Conservation (phyloP, 2,888 invertebrate species). For the Sipha maydis region DNA sequence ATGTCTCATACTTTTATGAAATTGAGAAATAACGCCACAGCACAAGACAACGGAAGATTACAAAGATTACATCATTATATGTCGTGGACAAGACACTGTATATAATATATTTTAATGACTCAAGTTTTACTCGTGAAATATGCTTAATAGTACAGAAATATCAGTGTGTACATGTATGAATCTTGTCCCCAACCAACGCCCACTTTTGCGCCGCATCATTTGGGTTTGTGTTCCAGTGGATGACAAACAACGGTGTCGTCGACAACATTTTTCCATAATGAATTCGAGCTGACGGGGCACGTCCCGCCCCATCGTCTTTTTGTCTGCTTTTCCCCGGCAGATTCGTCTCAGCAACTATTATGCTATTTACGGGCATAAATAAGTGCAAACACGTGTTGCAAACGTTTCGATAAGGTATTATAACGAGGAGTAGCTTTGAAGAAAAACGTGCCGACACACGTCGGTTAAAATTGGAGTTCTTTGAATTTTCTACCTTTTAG, state of each 20-base stretch:
- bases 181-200: background rate
- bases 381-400: background rate
- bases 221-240: background rate
- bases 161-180: no score
- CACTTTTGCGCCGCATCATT: background rate
- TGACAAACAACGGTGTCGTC: constrained; percentile 26
- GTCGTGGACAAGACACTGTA: no score
- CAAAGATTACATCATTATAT: background rate
- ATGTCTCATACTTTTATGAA: no score
- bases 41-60: background rate
- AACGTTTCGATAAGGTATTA: background rate
- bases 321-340: background rate
- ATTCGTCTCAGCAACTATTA: background rate
- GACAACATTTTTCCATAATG: constrained; percentile 26
- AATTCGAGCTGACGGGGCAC: constrained; percentile 15
- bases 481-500: no score
- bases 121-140: constrained; percentile 22
- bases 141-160: background rate
- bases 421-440: no score
- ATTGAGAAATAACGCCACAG: background rate
- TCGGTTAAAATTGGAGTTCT: no score
- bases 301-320: background rate
- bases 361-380: background rate
- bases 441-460: no score
- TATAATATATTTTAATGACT: constrained; percentile 27